Evolutionary conservation across 2,888 invertebrate species (phyloP), one percentile per base, ranked within the genome.

Genomic region (Pachliopta kotzebuea): DNA sequence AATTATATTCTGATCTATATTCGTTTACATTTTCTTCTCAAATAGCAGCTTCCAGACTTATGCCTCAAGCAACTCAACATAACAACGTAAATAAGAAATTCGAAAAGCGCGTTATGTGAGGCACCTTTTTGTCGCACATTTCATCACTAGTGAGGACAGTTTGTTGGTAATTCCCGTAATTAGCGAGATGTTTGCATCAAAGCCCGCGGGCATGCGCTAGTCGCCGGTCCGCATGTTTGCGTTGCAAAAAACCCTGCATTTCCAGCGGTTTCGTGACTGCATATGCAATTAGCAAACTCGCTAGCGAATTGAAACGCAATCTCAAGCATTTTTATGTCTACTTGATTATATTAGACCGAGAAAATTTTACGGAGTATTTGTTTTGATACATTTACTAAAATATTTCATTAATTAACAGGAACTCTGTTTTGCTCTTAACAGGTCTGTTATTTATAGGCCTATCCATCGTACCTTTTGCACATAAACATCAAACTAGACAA

Each of bases 91-190:
- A 72, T 69, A 69, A 68, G 14, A 63, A 63, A 64, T 62, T 67
- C 67, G 64, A 68, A 64, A 53, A 61, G 63, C 60, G 67, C 66
- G 71, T 86, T 84, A 81, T 74, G 79, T 77, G 82, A 86, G 76
- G 76, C 76, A 68, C 67, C 74, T 88, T 88, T 85, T 86, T 87
- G 74, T 58, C 76, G 69, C 70, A 78, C 84, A 85, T 87, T 88
- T 88, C 84, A 83, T 84, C 82, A 85, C 78, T 76, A 72, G 70
- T 69, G 76, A 75, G 76, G 80, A 82, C 84, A 80, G 83, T 82
- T 78, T 78, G 79, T 76, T 79, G 79, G 78, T 85, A 83, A 87
- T 86, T 83, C 76, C 71, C 68, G 81, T 79, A 88, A 90, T 88
- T 88, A 86, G 78, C 78, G 73, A 76, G 80, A 75, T 82, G 79